Conservation (phyloP, 2,797 vertebrate genomes). For the Silurus aristotelis region DNA sequence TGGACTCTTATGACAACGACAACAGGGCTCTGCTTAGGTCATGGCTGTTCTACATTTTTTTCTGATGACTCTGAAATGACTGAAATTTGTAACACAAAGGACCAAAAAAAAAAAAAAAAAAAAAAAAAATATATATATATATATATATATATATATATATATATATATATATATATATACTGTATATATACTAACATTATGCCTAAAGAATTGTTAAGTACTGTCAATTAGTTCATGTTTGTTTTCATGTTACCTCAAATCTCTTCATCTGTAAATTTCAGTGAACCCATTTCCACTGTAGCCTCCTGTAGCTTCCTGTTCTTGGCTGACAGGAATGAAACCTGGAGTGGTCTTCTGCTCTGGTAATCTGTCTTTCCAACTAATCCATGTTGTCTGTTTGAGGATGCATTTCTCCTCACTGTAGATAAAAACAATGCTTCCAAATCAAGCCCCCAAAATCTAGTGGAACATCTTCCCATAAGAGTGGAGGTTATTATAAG, state of each 20-base stretch:
- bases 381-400: no score
- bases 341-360: background rate
- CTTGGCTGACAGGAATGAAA: background rate
- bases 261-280: background rate
- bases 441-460: no score
- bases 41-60: background rate
- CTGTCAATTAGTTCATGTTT: background rate
- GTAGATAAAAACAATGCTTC: background rate
- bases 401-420: background rate
- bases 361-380: background rate
- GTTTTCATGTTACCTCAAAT: background rate
- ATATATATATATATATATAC: no score
- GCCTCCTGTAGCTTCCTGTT: background rate
- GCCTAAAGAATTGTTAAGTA: background rate
- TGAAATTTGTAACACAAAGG: background rate
- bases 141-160: no score
- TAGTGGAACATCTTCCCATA: no score
- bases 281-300: background rate
- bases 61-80: no score
- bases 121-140: background rate
- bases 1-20: background rate
- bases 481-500: no score
- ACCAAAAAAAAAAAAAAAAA: background rate
- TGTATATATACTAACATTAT: background rate
- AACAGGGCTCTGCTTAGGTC: background rate